Evolutionary conservation across 2,797 vertebrate species (phyloP).

Genomic region (Schizopygopsis pylzovi): DNA sequence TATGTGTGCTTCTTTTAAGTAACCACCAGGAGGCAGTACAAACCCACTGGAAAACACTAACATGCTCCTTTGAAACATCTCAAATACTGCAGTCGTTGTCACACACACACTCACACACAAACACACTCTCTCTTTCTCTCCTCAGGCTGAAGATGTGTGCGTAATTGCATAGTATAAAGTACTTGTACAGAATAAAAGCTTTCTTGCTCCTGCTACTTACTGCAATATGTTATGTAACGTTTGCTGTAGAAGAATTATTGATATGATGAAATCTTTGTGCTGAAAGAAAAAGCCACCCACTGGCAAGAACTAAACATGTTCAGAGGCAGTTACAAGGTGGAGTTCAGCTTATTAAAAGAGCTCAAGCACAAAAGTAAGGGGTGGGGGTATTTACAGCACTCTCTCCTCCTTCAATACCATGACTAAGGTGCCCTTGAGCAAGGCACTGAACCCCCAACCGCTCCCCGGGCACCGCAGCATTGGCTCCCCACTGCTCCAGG

Average conservation of each 20-base stretch:
- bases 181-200: slow-evolving; percentile 14
- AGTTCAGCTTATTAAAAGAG: neutral
- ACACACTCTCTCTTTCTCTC: neutral
- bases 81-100: slow-evolving; percentile 21
- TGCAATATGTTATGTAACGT: slow-evolving; percentile 19
- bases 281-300: slow-evolving; percentile 30
- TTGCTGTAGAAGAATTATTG: slow-evolving; percentile 27
- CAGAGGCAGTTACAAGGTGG: neutral
- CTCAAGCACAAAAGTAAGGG: neutral
- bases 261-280: slow-evolving; percentile 28
- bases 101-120: neutral
- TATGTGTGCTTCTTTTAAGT: neutral
- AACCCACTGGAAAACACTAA: neutral
- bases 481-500: no score
- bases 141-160: neutral
- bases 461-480: no score
- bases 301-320: slow-evolving; percentile 15
- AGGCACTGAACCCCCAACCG: no score
- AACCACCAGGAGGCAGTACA: slow-evolving; percentile 58
- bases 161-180: slow-evolving; percentile 18
- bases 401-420: no score
- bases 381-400: no score
- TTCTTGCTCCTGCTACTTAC: neutral
- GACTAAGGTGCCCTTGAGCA: no score
- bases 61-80: neutral